Evolutionary conservation across 92 coral and sea anemone genomes (phyloP).

Genomic region (Siderastrea radians): DNA sequence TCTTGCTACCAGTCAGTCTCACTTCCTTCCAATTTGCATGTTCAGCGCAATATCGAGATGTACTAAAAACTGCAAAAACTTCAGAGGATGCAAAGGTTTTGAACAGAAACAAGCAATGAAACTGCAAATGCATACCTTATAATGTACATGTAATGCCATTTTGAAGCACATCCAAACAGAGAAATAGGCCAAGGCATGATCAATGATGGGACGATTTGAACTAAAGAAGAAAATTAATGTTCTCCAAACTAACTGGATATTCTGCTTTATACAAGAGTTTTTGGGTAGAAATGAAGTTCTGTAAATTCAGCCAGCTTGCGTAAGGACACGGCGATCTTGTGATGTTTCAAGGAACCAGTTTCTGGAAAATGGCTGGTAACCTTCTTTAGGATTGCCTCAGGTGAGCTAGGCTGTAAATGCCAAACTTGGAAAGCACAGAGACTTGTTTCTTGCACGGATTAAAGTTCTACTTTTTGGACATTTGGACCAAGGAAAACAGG

Average conservation of each 20-base stretch:
- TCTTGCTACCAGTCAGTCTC: too few species aligned
- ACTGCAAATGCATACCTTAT: neutral
- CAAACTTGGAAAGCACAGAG: neutral
- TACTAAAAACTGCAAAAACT: too few species aligned
- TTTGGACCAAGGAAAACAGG: neutral
- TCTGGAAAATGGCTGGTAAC: neutral
- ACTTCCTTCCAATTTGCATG: too few species aligned
- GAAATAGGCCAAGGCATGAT: neutral
- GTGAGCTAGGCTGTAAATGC: neutral
- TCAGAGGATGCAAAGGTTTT: neutral
- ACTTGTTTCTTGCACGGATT: too few species aligned
- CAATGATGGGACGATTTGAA: neutral
- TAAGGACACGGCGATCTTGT: neutral
- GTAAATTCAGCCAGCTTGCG: neutral
- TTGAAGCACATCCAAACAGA: too few species aligned
- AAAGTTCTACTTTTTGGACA: neutral
- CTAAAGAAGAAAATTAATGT: neutral
- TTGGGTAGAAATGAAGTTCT: neutral
- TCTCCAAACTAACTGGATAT: neutral
- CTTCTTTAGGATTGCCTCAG: neutral
- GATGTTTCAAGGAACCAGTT: neutral
- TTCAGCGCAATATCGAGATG: too few species aligned
- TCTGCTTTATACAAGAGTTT: neutral
- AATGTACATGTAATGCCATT: too few species aligned
- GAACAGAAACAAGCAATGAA: neutral